Percentiles rank a stretch among this genome's conserved stretches.
Conservation (phyloP, 1,140 invertebrate genomes). For the Paraescarpia echinospica region DNA sequence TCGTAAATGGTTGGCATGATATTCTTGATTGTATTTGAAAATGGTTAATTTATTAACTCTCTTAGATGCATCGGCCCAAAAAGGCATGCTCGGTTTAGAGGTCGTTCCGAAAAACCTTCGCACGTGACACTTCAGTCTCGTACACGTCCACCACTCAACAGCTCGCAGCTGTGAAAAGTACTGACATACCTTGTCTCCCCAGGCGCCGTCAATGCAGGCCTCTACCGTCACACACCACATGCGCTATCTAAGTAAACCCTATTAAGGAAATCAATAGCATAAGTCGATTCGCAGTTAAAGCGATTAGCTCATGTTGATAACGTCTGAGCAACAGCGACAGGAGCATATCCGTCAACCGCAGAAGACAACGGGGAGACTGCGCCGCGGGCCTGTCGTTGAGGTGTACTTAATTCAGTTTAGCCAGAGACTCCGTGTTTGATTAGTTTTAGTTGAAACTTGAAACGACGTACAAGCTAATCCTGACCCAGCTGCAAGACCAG, state of each 20-base stretch:
- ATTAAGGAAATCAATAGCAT: slow-evolving; percentile 6
- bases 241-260: neutral
- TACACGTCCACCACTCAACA: neutral
- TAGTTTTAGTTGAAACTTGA: neutral
- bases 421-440: neutral
- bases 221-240: neutral
- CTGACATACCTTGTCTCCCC: neutral
- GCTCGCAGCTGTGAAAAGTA: no score
- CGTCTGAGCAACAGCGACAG: neutral
- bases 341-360: neutral
- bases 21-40: no score
- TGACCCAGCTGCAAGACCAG: neutral
- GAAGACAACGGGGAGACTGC: neutral
- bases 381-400: neutral
- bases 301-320: neutral
- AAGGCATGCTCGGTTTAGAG: no score
- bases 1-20: no score
- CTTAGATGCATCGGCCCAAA: no score
- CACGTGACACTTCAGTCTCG: neutral
- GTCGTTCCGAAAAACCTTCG: neutral
- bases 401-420: neutral
- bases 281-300: neutral
- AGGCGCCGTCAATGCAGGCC: neutral
- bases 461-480: neutral
- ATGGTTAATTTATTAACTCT: no score